Evolutionary conservation across 2,113 vertebrate species (phyloP).

Genomic region (Microtus ochrogaster): DNA sequence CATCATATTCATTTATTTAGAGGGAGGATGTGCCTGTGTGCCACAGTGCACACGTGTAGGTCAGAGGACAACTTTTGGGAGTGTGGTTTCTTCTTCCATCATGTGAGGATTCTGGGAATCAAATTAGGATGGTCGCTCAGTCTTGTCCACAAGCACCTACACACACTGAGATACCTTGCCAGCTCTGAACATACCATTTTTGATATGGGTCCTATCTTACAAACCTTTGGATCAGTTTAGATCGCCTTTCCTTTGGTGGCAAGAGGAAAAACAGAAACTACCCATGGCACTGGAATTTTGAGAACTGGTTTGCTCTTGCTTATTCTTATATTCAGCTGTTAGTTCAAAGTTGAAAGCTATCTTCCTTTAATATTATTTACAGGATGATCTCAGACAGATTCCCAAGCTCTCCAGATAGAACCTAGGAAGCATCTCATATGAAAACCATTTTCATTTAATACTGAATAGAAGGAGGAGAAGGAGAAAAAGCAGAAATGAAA

Average conservation of each 20-base stretch:
- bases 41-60: not conserved
- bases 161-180: not conserved
- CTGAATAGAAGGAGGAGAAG: constrained; percentile 1
- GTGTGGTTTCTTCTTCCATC: not conserved
- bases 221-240: constrained; percentile 2
- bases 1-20: not conserved
- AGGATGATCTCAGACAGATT: constrained; percentile 29
- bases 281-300: not conserved
- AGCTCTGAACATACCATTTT: not conserved
- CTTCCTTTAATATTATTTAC: constrained; percentile 42
- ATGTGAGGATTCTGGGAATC: not conserved
- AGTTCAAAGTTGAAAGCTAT: constrained; percentile 8
- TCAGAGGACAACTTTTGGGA: not conserved
- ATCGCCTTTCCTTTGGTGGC: not conserved
- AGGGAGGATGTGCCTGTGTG: not conserved
- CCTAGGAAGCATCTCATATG: constrained; percentile 9
- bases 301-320: not conserved
- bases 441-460: constrained; percentile 47
- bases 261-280: not conserved
- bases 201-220: not conserved
- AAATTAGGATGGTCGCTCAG: too few species aligned
- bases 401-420: not conserved
- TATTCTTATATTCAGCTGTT: not conserved
- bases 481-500: not conserved
- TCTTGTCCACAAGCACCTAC: not conserved